Conservation (phyloP, 2,797 vertebrate species). For the Cottoperca gobio region DNA sequence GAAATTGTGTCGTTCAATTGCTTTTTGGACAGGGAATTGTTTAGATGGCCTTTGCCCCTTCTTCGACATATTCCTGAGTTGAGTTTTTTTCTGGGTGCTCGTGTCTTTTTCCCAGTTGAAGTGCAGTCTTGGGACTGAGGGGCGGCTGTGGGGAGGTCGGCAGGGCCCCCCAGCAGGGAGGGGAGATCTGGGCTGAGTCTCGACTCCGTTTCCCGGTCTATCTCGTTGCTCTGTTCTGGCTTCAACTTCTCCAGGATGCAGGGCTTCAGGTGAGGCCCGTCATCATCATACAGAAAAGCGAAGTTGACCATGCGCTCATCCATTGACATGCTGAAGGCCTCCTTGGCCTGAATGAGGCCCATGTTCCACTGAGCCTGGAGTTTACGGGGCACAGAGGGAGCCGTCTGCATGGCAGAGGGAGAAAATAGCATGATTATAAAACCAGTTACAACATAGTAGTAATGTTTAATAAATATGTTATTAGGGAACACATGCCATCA, state of each 20-base stretch:
- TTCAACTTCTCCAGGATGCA: constrained; percentile 87
- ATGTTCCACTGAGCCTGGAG: constrained; percentile 92
- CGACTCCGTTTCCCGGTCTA: constrained; percentile 16
- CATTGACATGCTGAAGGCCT: constrained; percentile 86
- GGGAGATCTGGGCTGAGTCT: constrained; percentile 60
- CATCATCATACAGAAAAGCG: constrained; percentile 89
- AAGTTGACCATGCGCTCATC: constrained; percentile 92
- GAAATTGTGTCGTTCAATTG: constrained; percentile 16
- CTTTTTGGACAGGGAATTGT: constrained; percentile 43
- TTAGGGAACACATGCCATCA: neutral
- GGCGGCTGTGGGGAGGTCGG: neutral
- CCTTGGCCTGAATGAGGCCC: constrained; percentile 91
- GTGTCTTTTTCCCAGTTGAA: constrained; percentile 66
- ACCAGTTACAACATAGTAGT: neutral
- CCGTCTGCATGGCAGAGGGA: constrained; percentile 30
- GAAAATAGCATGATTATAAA: neutral
- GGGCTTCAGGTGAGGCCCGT: constrained; percentile 91
- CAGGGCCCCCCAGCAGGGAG: constrained; percentile 64
- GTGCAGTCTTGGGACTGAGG: constrained; percentile 57
- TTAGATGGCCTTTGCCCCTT: constrained; percentile 9
- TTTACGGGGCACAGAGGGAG: constrained; percentile 89
- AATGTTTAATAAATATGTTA: neutral
- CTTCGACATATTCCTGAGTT: constrained; percentile 24
- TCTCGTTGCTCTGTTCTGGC: constrained; percentile 54
- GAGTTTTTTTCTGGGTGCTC: constrained; percentile 42